Percentiles rank a stretch among this genome's conserved stretches.
Conservation (phyloP, 2,113 vertebrate genomes). For the Pholis gunnellus region DNA sequence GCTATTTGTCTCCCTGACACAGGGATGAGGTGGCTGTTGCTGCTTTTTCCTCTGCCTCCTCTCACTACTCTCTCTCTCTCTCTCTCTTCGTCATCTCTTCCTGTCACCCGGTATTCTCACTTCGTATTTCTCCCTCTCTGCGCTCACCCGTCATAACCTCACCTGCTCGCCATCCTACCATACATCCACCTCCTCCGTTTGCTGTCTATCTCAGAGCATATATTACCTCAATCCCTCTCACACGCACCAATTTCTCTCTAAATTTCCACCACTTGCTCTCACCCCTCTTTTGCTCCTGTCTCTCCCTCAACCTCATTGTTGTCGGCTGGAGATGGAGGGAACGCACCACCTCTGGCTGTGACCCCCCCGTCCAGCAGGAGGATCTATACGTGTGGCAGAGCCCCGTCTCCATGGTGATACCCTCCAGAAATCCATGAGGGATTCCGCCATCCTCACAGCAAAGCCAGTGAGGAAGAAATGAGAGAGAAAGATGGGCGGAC, state of each 20-base stretch:
- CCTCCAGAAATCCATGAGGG: conserved; percentile 86
- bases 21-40: conserved; percentile 59
- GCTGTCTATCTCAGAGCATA: conserved; percentile 22
- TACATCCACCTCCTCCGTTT: background rate
- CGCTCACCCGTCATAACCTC: conserved; percentile 43
- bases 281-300: background rate
- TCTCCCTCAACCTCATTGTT: conserved; percentile 35
- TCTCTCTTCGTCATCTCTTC: conserved; percentile 19
- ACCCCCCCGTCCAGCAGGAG: conserved; percentile 76
- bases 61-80: conserved; percentile 17
- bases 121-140: conserved; percentile 12
- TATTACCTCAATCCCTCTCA: conserved; percentile 17
- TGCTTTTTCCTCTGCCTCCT: conserved; percentile 22
- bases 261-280: conserved; percentile 16
- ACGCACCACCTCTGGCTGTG: conserved; percentile 79
- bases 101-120: conserved; percentile 42
- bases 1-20: conserved; percentile 77
- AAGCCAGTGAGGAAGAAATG: conserved; percentile 72
- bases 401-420: conserved; percentile 88
- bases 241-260: conserved; percentile 28
- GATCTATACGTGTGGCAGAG: conserved; percentile 86
- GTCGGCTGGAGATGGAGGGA: conserved; percentile 57
- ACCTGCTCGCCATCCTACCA: conserved; percentile 16
- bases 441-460: conserved; percentile 82
- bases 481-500: conserved; percentile 51